phyloP scores from a whole-genome alignment of 2,888 invertebrate species.

The Pseudolycoriella hygida region DNA sequence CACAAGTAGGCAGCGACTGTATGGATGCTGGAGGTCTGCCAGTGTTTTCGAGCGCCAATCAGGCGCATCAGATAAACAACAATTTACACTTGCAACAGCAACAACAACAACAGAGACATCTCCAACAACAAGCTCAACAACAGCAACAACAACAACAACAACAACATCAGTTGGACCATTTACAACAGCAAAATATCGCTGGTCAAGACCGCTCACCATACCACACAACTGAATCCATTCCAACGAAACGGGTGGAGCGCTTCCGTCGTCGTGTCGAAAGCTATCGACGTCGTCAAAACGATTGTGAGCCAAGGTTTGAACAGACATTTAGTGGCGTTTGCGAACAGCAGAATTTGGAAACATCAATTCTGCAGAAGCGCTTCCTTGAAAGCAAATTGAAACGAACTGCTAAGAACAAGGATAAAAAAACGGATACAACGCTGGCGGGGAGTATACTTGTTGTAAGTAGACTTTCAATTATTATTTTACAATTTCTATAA shows the following conservation, averaged over 20 bases:
- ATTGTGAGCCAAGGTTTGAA: slow-evolving; percentile 74
- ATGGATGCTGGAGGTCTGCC: slow-evolving; percentile 32
- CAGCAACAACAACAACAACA: slow-evolving; percentile 14
- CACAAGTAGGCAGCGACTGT: slow-evolving; percentile 10
- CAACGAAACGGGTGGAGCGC: slow-evolving; percentile 35
- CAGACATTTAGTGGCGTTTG: slow-evolving; percentile 72
- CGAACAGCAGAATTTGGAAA: slow-evolving; percentile 83
- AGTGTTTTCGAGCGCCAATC: slow-evolving; percentile 30
- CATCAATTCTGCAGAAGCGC: slow-evolving; percentile 69
- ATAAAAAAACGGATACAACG: slow-evolving; percentile 37
- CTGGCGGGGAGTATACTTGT: slow-evolving; percentile 44
- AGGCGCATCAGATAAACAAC: slow-evolving; percentile 11
- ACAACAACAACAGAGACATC: slow-evolving; percentile 12
- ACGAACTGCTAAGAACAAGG: slow-evolving; percentile 68
- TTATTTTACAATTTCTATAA: too few relatives aligned
- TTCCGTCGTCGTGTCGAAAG: slow-evolving; percentile 70
- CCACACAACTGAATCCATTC: slow-evolving; percentile 10
- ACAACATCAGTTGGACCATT: slow-evolving; percentile 16
- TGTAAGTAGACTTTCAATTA: too few relatives aligned
- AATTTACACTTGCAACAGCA: slow-evolving; percentile 12
- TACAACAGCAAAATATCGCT: slow-evolving; percentile 18
- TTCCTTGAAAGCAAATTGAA: slow-evolving; percentile 84
- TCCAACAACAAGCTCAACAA: slow-evolving; percentile 11
- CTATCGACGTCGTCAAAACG: slow-evolving; percentile 70
- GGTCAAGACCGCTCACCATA: slow-evolving; percentile 19